Percentiles rank a stretch among this genome's conserved stretches.
Evolutionary conservation across 2,797 vertebrate genomes (phyloP).

Genomic region (Brotogeris chrysoptera): DNA sequence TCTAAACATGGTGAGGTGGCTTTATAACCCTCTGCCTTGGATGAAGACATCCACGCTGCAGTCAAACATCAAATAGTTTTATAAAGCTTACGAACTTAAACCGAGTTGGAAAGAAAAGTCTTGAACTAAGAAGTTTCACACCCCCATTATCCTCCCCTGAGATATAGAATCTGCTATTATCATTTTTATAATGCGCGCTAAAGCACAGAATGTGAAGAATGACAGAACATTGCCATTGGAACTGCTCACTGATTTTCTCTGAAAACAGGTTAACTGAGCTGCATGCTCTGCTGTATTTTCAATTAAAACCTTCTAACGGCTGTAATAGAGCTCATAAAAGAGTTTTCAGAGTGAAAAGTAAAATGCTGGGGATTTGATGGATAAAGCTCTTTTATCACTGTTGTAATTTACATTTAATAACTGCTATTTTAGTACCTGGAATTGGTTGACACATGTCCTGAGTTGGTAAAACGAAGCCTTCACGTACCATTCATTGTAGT

Average conservation of each 20-base stretch:
- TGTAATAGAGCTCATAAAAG: background rate
- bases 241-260: background rate
- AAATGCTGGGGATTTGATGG: background rate
- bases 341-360: background rate
- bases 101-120: background rate
- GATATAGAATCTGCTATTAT: background rate
- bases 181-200: background rate
- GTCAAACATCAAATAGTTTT: background rate
- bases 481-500: accelerated
- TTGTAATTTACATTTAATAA: background rate
- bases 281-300: background rate
- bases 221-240: background rate
- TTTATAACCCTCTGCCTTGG: background rate
- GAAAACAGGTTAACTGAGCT: conserved; percentile 16
- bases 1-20: background rate
- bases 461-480: background rate
- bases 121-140: background rate
- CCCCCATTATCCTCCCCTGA: background rate
- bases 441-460: background rate
- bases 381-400: background rate
- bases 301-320: conserved; percentile 32
- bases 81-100: background rate
- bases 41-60: background rate
- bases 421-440: background rate
- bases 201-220: conserved; percentile 5